Evolutionary conservation across 2,113 vertebrate species (phyloP).

Genomic region (Oophaga pumilio): DNA sequence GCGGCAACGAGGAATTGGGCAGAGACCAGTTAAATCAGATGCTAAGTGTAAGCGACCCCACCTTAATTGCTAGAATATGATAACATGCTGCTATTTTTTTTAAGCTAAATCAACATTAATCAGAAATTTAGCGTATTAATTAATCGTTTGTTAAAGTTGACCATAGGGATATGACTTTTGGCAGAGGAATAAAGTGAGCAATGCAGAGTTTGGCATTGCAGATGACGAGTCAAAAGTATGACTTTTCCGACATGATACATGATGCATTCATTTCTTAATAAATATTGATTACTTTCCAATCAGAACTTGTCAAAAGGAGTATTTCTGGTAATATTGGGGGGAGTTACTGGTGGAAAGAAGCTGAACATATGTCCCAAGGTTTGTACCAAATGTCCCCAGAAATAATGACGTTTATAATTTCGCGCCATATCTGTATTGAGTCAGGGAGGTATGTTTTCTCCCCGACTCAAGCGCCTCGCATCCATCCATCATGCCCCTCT

Average conservation of each 20-base stretch:
- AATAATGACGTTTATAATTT: no score
- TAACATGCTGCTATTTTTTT: neutral
- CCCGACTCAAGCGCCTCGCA: no score
- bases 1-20: neutral
- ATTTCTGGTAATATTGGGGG: no score
- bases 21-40: neutral
- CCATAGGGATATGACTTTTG: neutral
- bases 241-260: neutral
- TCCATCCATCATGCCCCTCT: no score
- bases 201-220: neutral
- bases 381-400: no score
- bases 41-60: conserved; percentile 14
- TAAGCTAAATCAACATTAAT: neutral
- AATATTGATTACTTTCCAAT: neutral
- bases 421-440: no score
- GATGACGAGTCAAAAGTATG: neutral
- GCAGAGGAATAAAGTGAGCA: neutral
- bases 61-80: conserved; percentile 49
- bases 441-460: no score
- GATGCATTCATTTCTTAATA: neutral
- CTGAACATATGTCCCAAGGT: no score
- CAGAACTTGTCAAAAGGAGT: no score
- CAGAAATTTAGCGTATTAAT: neutral
- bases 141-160: conserved; percentile 3
- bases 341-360: no score